Evolutionary conservation across 2,888 invertebrate species (phyloP).

Genomic region (Chloroclystis v-ata): DNA sequence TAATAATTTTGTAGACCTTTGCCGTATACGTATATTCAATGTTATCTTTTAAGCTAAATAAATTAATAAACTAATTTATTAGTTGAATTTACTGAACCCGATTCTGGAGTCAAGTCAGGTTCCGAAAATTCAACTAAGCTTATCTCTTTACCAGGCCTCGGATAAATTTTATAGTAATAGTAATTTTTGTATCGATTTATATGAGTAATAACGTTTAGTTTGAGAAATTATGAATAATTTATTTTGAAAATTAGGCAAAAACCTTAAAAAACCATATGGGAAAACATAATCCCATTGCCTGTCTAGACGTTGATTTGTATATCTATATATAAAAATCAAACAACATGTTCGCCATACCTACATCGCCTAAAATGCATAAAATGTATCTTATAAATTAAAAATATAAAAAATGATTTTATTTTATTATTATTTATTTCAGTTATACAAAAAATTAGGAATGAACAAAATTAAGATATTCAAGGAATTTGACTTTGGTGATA

Average conservation of each 20-base stretch:
- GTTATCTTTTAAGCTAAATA: no score
- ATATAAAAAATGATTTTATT: slow-evolving; percentile 17
- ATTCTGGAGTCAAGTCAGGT: no score
- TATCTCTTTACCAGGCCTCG: no score
- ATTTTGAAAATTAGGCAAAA: slow-evolving; percentile 7
- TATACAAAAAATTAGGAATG: slow-evolving; percentile 11
- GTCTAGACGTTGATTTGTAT: neutral
- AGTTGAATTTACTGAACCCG: no score
- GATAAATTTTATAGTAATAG: no score
- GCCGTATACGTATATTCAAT: no score
- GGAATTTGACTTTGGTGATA: slow-evolving; percentile 21
- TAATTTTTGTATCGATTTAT: no score
- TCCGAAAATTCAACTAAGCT: no score
- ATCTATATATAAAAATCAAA: neutral
- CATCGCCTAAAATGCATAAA: slow-evolving; percentile 1
- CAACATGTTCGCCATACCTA: neutral
- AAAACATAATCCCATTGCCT: slow-evolving; percentile 9
- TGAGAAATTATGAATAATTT: no score
- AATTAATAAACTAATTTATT: no score
- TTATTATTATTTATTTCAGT: slow-evolving; percentile 16
- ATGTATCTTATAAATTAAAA: slow-evolving; percentile 16
- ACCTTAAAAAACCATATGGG: slow-evolving; percentile 8
- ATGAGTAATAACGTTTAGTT: no score
- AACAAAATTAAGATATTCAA: slow-evolving; percentile 17
- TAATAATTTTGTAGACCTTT: no score